Conservation (phyloP, 2,888 invertebrate genomes). For the Cantharis rufa region DNA sequence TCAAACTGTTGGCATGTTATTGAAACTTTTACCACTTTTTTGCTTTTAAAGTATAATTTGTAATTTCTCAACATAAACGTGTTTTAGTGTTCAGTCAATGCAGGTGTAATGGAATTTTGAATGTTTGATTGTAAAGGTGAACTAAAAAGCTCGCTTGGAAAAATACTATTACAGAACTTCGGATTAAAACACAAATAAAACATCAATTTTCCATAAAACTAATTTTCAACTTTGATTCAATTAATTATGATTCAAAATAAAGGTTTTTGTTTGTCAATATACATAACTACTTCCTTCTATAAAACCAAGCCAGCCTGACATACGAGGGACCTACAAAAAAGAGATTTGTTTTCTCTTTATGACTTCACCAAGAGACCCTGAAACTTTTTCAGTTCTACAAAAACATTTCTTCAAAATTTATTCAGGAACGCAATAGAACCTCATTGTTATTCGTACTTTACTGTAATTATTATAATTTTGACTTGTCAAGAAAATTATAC, state of each 20-base stretch:
- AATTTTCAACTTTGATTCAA: background rate
- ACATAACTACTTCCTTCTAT: background rate
- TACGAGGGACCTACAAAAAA: background rate
- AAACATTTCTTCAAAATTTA: background rate
- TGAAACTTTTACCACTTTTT: background rate
- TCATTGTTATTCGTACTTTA: background rate
- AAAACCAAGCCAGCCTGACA: background rate
- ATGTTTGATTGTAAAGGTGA: background rate
- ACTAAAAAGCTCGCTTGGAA: background rate
- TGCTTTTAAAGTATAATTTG: background rate
- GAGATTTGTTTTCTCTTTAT: background rate
- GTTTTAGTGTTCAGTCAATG: background rate
- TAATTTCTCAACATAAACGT: background rate
- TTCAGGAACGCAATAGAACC: background rate
- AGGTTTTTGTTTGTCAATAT: background rate
- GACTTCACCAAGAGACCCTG: background rate
- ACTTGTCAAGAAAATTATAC: background rate
- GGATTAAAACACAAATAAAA: background rate
- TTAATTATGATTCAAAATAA: background rate
- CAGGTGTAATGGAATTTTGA: conserved; percentile 1
- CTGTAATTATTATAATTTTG: background rate
- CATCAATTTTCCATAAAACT: background rate
- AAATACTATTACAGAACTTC: background rate
- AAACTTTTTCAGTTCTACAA: background rate
- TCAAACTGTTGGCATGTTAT: background rate